Evolutionary conservation across 2,113 vertebrate genomes (phyloP).

Genomic region (Montifringilla adamsi): DNA sequence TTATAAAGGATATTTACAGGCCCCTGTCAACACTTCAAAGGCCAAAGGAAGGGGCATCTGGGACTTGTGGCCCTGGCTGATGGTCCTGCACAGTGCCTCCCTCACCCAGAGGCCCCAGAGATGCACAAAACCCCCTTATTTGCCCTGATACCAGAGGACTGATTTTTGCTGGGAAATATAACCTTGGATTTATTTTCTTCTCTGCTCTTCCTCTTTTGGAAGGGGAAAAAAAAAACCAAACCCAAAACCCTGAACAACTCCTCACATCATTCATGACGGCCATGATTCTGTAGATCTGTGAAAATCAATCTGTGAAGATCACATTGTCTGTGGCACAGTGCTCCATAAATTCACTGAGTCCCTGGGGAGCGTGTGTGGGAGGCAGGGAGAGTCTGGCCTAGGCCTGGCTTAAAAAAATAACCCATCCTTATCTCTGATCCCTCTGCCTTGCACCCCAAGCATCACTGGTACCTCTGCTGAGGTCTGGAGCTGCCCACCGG

Average conservation of each 20-base stretch:
- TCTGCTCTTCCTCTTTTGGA: neutral
- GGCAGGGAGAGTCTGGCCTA: neutral
- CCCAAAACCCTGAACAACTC: too few relatives aligned
- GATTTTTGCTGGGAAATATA: neutral
- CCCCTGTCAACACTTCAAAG: neutral
- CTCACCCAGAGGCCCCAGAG: neutral
- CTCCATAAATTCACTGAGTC: neutral
- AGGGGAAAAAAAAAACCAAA: neutral
- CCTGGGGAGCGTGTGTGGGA: neutral
- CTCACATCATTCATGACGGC: neutral
- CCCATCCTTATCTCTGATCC: neutral
- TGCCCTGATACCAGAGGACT: neutral
- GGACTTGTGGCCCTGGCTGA: neutral
- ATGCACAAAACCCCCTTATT: rapidly evolving
- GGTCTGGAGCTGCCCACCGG: neutral
- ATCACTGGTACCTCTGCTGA: neutral
- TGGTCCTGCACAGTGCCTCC: rapidly evolving
- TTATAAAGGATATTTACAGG: neutral
- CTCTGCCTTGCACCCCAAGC: neutral
- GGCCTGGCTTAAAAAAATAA: neutral
- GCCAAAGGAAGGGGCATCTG: neutral
- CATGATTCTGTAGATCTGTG: neutral
- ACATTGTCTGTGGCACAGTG: neutral
- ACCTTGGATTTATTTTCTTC: neutral
- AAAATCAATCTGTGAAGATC: conserved; percentile 6